Base-by-base conservation (phyloP, 1,140 invertebrate species). In the Oscheius sp. region DNA sequence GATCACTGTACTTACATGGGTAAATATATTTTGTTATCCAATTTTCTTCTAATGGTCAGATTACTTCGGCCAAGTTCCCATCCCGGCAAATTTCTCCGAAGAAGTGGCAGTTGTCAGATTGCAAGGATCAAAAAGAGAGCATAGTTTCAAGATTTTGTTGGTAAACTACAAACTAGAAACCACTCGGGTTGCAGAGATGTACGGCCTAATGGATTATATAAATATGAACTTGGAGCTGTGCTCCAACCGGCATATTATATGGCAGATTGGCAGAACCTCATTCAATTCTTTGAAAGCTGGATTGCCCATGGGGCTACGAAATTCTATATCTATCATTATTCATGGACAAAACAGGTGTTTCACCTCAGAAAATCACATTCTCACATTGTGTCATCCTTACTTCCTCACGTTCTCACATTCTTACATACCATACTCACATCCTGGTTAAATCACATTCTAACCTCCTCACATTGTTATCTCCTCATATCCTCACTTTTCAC, bases 281-380 rank as follows among this genome's bases (percentile, higher is more conserved):
- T 65, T 26, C 63, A 65, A 28, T 65, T 42, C 63, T 65, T 65
- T 28, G 63, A 65, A 38, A 38, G 4, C 36, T 65, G 63, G 63
- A 4, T 65, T 2, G 13, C 63, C 2, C 32, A 34, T 36, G 32
- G 63, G 45, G 63, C 63, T n/a, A 65, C 63, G 10, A 65, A 42
- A 23, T 65, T 65, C 63, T 65, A 65, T 28, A 38, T 65, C 26
- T 65, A 65, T 38, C 13, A 36, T 18, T 28, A 65, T 23, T 45
- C 32, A 3, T 35, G 20, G 20, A 45, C 32, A 3, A 13, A n/a
- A n/a, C 63, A 65, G 26, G 63, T 65, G 10, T n/a, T n/a, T n/a
- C n/a, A n/a, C n/a, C n/a, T n/a, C n/a, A n/a, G n/a, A n/a, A n/a
- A n/a, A n/a, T n/a, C n/a, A n/a, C n/a, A n/a, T n/a, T n/a, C n/a